These are phyloP conservation scores for Dysmachus trigonus DNA, from an alignment of 2,888 invertebrate genomes.

Conservation along the genomic window DNA sequence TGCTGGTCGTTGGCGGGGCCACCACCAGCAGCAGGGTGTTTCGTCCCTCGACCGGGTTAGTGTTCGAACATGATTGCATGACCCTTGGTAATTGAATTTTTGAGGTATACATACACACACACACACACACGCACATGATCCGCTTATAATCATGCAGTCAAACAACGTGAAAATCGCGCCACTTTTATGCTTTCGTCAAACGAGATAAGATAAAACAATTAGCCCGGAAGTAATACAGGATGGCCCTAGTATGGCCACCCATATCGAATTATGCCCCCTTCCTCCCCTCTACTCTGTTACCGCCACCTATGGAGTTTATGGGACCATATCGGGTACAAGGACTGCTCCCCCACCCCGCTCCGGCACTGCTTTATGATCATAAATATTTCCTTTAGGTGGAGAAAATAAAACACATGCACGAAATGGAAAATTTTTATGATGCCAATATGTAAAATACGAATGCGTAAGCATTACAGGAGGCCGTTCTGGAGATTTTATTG, in stretches of 20 bases:
- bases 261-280: background rate
- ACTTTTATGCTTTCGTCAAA: constrained; percentile 41
- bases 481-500: constrained; percentile 34
- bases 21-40: background rate
- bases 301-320: background rate
- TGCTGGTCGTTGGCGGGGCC: background rate
- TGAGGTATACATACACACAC: constrained; percentile 34
- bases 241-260: background rate
- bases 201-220: constrained; percentile 49
- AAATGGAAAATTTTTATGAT: constrained; percentile 43
- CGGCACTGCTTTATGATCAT: background rate
- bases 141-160: background rate
- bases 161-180: constrained; percentile 8
- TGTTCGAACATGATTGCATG: constrained; percentile 20
- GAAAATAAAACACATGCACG: constrained; percentile 36
- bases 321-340: background rate
- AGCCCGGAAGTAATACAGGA: constrained; percentile 43
- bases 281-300: no score
- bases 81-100: constrained; percentile 49
- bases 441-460: constrained; percentile 48
- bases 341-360: background rate
- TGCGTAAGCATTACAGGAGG: constrained; percentile 44
- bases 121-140: constrained; percentile 20
- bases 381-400: constrained; percentile 35
- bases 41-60: background rate